Evolutionary conservation across 2,888 invertebrate species (phyloP).

Genomic region (Bibio marci): DNA sequence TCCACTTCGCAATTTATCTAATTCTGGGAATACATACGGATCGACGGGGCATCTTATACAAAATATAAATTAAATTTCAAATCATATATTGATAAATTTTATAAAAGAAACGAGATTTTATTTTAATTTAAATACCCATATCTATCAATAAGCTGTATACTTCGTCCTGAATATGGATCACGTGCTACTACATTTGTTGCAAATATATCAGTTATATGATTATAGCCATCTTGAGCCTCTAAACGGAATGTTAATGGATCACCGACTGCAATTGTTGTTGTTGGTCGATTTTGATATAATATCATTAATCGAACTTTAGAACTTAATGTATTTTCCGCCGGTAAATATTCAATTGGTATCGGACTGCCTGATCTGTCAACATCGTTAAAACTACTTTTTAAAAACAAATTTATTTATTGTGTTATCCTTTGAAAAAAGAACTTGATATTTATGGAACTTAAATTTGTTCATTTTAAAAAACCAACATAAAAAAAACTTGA

Average conservation of each 20-base stretch:
- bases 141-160: constrained; percentile 76
- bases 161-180: constrained; percentile 81
- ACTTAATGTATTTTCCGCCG: constrained; percentile 79
- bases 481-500: too few species aligned
- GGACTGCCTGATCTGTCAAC: constrained; percentile 71
- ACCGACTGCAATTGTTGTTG: constrained; percentile 84
- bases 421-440: constrained; percentile 4
- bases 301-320: constrained; percentile 66
- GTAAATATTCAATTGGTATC: constrained; percentile 80
- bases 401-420: constrained; percentile 1
- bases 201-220: constrained; percentile 77
- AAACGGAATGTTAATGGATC: constrained; percentile 79
- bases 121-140: constrained; percentile 46
- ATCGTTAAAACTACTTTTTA: constrained; percentile 29
- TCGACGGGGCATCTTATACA: constrained; percentile 70
- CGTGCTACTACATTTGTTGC: constrained; percentile 84
- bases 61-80: background rate
- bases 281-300: constrained; percentile 76
- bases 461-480: too few species aligned
- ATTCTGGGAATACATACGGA: constrained; percentile 78
- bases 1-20: constrained; percentile 69
- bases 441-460: too few species aligned
- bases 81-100: background rate
- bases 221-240: constrained; percentile 78
- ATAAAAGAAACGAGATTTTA: background rate